These are phyloP conservation scores for Tetranychus piercei DNA, from an alignment of 2,888 invertebrate genomes.

Conservation along the genomic window DNA sequence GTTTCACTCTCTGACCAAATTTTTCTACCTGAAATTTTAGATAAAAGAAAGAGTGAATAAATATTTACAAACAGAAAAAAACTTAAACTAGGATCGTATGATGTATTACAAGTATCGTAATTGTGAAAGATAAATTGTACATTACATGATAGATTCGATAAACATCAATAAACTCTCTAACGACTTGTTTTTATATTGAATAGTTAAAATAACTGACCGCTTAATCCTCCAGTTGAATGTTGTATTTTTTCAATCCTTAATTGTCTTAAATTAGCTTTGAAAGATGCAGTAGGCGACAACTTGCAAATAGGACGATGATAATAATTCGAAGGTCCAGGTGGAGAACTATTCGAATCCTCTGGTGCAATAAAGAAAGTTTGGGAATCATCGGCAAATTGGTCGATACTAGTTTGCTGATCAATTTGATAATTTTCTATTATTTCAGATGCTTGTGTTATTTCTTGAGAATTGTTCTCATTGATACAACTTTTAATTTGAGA, in stretches of 20 bases:
- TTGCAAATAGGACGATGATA: neutral
- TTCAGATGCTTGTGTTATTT: neutral
- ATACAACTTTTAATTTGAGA: neutral
- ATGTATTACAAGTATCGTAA: neutral
- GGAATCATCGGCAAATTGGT: neutral
- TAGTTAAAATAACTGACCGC: neutral
- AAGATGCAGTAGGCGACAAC: neutral
- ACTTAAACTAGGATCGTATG: neutral
- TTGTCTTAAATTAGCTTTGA: slow-evolving; percentile 13
- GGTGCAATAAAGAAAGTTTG: neutral
- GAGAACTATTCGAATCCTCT: neutral
- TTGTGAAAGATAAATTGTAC: neutral
- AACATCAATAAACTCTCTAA: no score
- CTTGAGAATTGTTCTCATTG: neutral
- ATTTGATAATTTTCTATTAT: neutral
- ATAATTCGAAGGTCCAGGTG: neutral
- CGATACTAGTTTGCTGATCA: neutral
- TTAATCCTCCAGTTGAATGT: slow-evolving; percentile 5
- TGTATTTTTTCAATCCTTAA: slow-evolving; percentile 10
- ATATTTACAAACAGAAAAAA: neutral
- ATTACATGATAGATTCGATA: neutral
- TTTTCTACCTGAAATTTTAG: slow-evolving; percentile 8
- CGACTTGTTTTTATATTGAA: no score
- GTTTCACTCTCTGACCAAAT: slow-evolving; percentile 13
- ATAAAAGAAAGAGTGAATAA: neutral